Conservation (phyloP, 2,797 vertebrate genomes). For the Geotria australis region DNA sequence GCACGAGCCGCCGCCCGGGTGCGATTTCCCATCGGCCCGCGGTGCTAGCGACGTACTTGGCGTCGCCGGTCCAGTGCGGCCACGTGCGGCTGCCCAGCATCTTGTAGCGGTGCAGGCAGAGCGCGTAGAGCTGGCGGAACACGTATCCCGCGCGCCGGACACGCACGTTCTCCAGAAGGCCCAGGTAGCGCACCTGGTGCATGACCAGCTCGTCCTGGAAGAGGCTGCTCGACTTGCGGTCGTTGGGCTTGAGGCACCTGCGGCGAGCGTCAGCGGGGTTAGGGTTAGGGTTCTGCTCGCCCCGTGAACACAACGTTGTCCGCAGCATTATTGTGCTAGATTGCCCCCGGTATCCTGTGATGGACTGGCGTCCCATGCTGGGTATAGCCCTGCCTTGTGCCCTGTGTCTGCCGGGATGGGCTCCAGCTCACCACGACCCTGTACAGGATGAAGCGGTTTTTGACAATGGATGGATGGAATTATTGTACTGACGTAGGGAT, state of each 20-base stretch:
- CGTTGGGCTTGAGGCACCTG: constrained; percentile 30
- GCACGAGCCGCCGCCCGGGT: no score
- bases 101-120: constrained; percentile 21
- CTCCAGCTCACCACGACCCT: no score
- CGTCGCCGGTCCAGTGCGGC: constrained; percentile 11
- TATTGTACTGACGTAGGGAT: no score
- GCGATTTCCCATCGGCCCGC: no score
- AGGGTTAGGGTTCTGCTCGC: background rate
- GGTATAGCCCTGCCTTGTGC: no score
- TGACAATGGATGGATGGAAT: no score
- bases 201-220: constrained; percentile 15
- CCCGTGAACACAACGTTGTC: no score
- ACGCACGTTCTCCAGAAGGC: constrained; percentile 23
- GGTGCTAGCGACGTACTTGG: constrained; percentile 8
- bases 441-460: no score
- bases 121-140: constrained; percentile 14
- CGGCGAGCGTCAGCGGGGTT: background rate
- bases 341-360: no score
- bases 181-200: constrained; percentile 15
- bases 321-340: no score
- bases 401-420: no score
- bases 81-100: constrained; percentile 14
- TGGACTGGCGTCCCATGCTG: no score
- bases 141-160: constrained; percentile 25
- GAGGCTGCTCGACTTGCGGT: constrained; percentile 7